phyloP scores from a whole-genome alignment of 2,888 invertebrate species.

The Aproaerema taeniolella region DNA sequence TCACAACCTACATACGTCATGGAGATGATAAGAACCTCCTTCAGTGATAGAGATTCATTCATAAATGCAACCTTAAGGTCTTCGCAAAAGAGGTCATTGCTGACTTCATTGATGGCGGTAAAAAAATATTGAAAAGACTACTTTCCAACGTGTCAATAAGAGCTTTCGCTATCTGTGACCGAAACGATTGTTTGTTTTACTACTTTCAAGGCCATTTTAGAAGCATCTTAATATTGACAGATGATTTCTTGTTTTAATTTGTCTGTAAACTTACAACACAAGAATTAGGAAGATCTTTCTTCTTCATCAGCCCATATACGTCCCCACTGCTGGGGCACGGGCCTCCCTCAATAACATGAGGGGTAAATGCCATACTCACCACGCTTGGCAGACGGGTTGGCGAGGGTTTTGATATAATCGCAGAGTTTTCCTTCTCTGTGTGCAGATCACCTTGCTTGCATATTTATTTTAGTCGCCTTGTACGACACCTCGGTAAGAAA shows the following conservation, averaged over 20 bases:
- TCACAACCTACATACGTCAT: slow-evolving; percentile 64
- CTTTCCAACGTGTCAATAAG: slow-evolving; percentile 74
- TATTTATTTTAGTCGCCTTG: no score
- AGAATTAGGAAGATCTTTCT: no score
- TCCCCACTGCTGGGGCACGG: no score
- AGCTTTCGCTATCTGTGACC: slow-evolving; percentile 75
- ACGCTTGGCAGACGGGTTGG: no score
- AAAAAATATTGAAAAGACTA: slow-evolving; percentile 32
- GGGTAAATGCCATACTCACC: no score
- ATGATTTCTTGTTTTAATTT: slow-evolving; percentile 33
- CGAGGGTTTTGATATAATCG: no score
- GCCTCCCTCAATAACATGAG: no score
- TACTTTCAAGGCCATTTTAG: slow-evolving; percentile 56
- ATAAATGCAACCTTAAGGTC: slow-evolving; percentile 24
- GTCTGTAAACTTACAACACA: slow-evolving; percentile 19
- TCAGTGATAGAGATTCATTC: slow-evolving; percentile 24
- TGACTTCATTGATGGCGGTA: slow-evolving; percentile 17
- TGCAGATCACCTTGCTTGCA: no score
- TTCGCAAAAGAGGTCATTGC: slow-evolving; percentile 31
- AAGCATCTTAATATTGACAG: slow-evolving; percentile 30
- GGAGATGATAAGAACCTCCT: slow-evolving; percentile 53
- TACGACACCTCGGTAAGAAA: no score
- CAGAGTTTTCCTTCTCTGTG: no score
- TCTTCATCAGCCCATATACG: no score
- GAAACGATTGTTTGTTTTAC: slow-evolving; percentile 54